Evolutionary conservation across 1,140 invertebrate genomes (phyloP), one percentile per base, ranked within the genome.

Genomic region (Mycetomoellerius zeteki): DNA sequence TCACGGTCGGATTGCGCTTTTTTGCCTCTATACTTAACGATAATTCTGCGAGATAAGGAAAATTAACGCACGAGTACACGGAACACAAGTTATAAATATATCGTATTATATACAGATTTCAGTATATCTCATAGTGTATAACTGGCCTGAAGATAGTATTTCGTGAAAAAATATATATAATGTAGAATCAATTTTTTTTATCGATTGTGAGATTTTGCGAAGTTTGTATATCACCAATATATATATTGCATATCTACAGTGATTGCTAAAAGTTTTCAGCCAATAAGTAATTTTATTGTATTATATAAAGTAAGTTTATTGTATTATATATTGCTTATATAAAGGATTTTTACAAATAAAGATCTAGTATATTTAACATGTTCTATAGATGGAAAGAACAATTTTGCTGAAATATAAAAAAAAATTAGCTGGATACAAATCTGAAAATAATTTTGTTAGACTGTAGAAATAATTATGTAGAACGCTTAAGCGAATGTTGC

Each of bases 161-260:
- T 21, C 7, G 73, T 27, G n/a, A 60, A 60, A 37, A 60, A 43
- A n/a, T 54, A 33, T 54, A 33, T 21, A 33, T 58, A 76, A 43
- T 64, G 33, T 27, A 24, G 12, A 24, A 58, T 1, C 6, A 58
- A 19, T n/a, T 77, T 5, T 62, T 47, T 62, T n/a, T 78, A 30
- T 30, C 50, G 21, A 1, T 24, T 52, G 10, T 21, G 5, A 67
- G 33, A 6, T 65, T 37, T 10, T 37, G 30, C 19, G 8, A 37
- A 37, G 62, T 67, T 56, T 64, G 12, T 62, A 30, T 50, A 67
- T n/a, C n/a, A n/a, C n/a, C 64, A 56, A 73, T 37, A 37, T 37
- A 37, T 27, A 27, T 33, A 54, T 37, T 75, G 16, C n/a, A n/a
- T 43, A 60, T 1, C 16, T 54, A 54, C 52, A n/a, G 37, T 43